These are phyloP conservation scores for Umimayanthus chanpuru DNA, from an alignment of 92 coral and sea anemone genomes.

Conservation along the genomic window DNA sequence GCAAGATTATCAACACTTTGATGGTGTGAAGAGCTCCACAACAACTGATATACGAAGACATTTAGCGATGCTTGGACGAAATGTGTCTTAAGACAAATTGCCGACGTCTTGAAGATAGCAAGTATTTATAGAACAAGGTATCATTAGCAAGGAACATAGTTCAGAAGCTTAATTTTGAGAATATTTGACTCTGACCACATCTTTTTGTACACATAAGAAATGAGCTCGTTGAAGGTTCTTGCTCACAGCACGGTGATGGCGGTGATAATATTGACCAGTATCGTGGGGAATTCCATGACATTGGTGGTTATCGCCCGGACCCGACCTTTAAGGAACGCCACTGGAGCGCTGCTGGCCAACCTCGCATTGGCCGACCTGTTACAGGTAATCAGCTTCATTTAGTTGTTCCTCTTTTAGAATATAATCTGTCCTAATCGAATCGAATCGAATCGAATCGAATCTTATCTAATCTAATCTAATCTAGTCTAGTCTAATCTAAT, in stretches of 20 bases:
- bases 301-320: conserved; percentile 47
- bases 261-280: conserved; percentile 20
- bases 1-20: no score
- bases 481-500: no score
- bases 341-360: conserved; percentile 56
- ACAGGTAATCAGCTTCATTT: background rate
- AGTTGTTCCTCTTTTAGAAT: no score
- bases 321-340: conserved; percentile 51
- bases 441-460: no score
- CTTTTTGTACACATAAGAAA: background rate
- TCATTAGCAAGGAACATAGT: background rate
- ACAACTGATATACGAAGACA: no score
- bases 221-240: conserved; percentile 12
- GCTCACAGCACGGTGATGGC: conserved; percentile 37
- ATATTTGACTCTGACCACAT: background rate
- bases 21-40: background rate
- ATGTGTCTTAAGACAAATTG: background rate
- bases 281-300: conserved; percentile 52
- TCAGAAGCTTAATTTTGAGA: background rate
- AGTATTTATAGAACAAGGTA: background rate
- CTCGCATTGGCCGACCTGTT: conserved; percentile 60
- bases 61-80: background rate
- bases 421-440: no score
- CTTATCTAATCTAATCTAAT: no score
- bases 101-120: background rate